These are phyloP conservation scores for Microvelia longipes DNA, from an alignment of 1,140 invertebrate species.

Conservation along the genomic window DNA sequence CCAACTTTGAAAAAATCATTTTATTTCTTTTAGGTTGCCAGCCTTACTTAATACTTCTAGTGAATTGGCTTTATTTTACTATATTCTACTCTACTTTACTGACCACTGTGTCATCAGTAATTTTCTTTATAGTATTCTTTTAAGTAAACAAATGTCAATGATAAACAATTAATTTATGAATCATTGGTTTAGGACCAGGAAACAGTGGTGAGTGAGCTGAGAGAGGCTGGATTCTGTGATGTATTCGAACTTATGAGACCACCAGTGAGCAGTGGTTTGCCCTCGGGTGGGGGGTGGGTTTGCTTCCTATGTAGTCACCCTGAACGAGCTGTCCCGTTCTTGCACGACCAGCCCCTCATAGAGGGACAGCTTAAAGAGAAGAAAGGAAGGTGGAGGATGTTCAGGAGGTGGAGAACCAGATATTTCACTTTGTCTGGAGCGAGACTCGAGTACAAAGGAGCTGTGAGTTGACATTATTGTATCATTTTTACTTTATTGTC, in stretches of 20 bases:
- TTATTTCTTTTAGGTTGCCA: too few species aligned
- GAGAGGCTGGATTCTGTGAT: constrained; percentile 77
- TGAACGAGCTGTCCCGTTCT: constrained; percentile 64
- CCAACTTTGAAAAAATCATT: too few species aligned
- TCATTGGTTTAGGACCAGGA: constrained; percentile 55
- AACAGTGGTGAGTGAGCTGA: constrained; percentile 63
- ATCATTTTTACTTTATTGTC: not conserved
- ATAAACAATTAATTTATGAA: not conserved
- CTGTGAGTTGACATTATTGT: constrained; percentile 39
- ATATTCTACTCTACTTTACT: too few species aligned
- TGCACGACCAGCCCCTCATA: constrained; percentile 59
- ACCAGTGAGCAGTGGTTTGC: constrained; percentile 35
- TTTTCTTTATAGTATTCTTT: too few species aligned
- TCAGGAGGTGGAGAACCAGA: constrained; percentile 75
- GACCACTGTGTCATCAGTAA: too few species aligned
- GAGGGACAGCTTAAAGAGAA: constrained; percentile 90
- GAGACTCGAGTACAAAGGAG: constrained; percentile 72
- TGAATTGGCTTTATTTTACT: too few species aligned
- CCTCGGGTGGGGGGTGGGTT: constrained; percentile 45
- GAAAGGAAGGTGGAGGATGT: constrained; percentile 79
- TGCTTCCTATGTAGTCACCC: constrained; percentile 86
- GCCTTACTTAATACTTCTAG: too few species aligned
- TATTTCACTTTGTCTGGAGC: constrained; percentile 87
- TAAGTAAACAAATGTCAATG: too few species aligned
- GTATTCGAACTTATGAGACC: too few species aligned